Evolutionary conservation across 2,888 invertebrate genomes (phyloP).

Genomic region (Tiliacea citrago): DNA sequence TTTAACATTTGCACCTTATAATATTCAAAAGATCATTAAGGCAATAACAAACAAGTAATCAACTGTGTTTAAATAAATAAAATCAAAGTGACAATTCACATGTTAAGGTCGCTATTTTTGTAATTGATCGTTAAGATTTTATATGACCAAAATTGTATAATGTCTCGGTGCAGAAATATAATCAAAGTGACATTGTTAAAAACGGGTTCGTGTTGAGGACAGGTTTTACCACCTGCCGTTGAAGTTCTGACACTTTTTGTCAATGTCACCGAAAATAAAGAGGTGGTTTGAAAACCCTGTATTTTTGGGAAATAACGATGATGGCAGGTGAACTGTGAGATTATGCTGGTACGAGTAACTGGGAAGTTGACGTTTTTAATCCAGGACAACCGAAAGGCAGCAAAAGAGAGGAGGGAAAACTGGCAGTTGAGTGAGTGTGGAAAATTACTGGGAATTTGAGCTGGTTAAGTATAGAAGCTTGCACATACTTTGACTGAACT

Average conservation of each 20-base stretch:
- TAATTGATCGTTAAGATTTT: conserved; percentile 18
- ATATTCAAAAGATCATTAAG: conserved; percentile 33
- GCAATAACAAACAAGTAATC: conserved; percentile 30
- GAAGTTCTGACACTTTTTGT: conserved; percentile 8
- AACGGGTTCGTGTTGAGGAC: conserved; percentile 31
- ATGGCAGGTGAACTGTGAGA: neutral
- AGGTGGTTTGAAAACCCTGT: conserved; percentile 6
- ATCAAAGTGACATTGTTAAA: conserved; percentile 19
- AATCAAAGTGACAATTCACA: conserved; percentile 18
- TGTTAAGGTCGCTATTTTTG: conserved; percentile 5
- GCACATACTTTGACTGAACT: neutral
- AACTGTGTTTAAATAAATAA: conserved; percentile 9
- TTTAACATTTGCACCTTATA: neutral
- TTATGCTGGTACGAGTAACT: neutral
- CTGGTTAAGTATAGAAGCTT: neutral
- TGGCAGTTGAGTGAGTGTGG: neutral
- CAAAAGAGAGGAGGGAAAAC: neutral
- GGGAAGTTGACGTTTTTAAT: neutral
- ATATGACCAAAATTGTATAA: neutral
- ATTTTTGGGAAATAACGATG: neutral
- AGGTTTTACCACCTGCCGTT: conserved; percentile 29
- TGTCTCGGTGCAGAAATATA: neutral
- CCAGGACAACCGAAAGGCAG: no score
- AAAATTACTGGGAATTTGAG: neutral
- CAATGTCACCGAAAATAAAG: conserved; percentile 42